These are phyloP conservation scores for Anguilla megastoma DNA, from an alignment of 2,797 vertebrate genomes.

Conservation along the genomic window DNA sequence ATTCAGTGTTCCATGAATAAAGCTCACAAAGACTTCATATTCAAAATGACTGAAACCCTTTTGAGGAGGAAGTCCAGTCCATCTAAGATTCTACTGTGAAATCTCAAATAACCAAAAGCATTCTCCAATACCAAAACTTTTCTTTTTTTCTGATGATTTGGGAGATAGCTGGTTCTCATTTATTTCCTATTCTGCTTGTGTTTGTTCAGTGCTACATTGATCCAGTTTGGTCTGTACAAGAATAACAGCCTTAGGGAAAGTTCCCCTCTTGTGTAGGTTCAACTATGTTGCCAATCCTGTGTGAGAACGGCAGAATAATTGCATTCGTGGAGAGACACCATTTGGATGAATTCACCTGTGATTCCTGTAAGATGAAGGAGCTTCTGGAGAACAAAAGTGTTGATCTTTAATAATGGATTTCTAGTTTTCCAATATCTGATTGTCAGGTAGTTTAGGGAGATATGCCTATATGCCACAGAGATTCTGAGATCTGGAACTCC, in stretches of 20 bases:
- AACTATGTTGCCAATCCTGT: neutral
- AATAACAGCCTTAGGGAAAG: neutral
- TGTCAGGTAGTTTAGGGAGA: neutral
- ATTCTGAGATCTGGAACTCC: neutral
- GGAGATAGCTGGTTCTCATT: neutral
- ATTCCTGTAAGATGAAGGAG: neutral
- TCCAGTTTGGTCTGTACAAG: neutral
- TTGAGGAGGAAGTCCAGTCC: neutral
- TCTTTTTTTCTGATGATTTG: neutral
- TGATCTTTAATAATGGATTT: neutral
- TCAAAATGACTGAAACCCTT: too few species aligned
- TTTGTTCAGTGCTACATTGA: neutral
- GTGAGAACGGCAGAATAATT: neutral
- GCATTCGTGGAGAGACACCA: neutral
- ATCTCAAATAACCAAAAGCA: neutral
- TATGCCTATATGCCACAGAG: neutral
- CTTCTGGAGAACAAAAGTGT: neutral
- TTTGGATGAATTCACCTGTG: neutral
- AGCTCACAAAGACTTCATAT: too few species aligned
- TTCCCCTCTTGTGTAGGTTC: neutral
- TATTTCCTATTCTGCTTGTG: neutral
- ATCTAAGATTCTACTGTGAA: neutral
- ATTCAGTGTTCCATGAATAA: too few species aligned
- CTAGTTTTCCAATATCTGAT: neutral
- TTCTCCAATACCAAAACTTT: neutral